These are phyloP conservation scores for Hylyphantes graminicola DNA, from an alignment of 1,140 invertebrate species.

Conservation along the genomic window DNA sequence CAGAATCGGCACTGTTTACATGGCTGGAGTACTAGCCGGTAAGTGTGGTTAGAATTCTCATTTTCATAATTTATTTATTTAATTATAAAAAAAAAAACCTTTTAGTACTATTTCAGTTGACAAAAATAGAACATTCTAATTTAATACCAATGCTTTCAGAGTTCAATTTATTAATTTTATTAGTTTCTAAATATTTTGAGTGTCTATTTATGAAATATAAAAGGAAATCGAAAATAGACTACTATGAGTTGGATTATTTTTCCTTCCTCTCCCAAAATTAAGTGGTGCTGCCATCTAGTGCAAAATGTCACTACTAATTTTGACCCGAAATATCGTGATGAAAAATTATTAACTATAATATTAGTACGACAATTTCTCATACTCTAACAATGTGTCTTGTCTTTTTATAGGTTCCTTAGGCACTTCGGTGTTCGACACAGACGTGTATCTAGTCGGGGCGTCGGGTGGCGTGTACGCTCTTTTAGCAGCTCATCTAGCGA, in stretches of 20 bases:
- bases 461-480: slow-evolving; percentile 96
- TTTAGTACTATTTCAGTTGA: too few relatives aligned
- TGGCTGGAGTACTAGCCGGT: slow-evolving; percentile 80
- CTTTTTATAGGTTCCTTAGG: slow-evolving; percentile 68
- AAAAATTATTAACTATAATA: background rate
- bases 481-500: slow-evolving; percentile 94
- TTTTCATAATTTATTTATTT: too few relatives aligned
- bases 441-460: slow-evolving; percentile 89
- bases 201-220: too few relatives aligned
- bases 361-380: too few relatives aligned
- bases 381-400: background rate
- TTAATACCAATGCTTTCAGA: too few relatives aligned
- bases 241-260: too few relatives aligned
- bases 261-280: background rate
- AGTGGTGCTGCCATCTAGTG: slow-evolving; percentile 25
- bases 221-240: background rate
- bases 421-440: slow-evolving; percentile 88
- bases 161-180: too few relatives aligned
- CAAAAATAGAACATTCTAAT: too few relatives aligned
- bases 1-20: slow-evolving; percentile 85
- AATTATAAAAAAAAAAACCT: too few relatives aligned
- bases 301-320: background rate
- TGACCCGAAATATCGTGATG: background rate
- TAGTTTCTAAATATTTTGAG: too few relatives aligned
- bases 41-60: background rate